phyloP scores from a whole-genome alignment of 2,888 invertebrate species.

The Antheraea assamensis region DNA sequence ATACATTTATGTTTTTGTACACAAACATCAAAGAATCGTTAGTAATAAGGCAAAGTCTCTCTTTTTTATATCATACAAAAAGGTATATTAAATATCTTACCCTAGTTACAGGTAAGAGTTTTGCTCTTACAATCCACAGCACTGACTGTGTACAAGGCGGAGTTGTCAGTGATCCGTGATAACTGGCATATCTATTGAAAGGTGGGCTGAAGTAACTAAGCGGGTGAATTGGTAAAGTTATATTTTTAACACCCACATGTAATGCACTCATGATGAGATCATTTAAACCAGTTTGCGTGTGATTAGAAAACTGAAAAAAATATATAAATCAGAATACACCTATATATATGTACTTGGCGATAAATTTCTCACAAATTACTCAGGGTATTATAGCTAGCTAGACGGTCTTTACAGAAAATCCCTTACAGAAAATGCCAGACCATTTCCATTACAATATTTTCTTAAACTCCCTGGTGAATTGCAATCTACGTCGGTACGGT shows the following conservation, averaged over 20 bases:
- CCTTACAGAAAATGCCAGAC: no score
- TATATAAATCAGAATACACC: no score
- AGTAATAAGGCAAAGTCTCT: no score
- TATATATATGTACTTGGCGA: no score
- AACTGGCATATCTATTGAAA: slow-evolving; percentile 58
- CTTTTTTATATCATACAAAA: not conserved
- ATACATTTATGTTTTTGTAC: no score
- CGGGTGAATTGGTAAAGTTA: slow-evolving; percentile 30
- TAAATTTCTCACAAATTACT: no score
- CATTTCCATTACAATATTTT: no score
- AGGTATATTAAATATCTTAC: slow-evolving; percentile 38
- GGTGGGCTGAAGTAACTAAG: slow-evolving; percentile 54
- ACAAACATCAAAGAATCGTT: no score
- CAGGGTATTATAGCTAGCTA: no score
- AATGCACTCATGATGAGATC: slow-evolving; percentile 38
- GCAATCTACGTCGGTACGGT: no score
- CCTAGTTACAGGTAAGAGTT: slow-evolving; percentile 49
- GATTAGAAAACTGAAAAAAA: slow-evolving; percentile 49
- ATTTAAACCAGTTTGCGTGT: slow-evolving; percentile 49
- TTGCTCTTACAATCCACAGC: slow-evolving; percentile 62
- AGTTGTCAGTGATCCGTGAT: slow-evolving; percentile 61
- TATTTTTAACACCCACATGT: slow-evolving; percentile 19
- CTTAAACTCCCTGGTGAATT: no score
- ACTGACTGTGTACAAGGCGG: slow-evolving; percentile 68
- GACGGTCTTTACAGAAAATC: no score